Base-by-base conservation (phyloP, 2,113 vertebrate genomes). In the Catharus minimus region DNA sequence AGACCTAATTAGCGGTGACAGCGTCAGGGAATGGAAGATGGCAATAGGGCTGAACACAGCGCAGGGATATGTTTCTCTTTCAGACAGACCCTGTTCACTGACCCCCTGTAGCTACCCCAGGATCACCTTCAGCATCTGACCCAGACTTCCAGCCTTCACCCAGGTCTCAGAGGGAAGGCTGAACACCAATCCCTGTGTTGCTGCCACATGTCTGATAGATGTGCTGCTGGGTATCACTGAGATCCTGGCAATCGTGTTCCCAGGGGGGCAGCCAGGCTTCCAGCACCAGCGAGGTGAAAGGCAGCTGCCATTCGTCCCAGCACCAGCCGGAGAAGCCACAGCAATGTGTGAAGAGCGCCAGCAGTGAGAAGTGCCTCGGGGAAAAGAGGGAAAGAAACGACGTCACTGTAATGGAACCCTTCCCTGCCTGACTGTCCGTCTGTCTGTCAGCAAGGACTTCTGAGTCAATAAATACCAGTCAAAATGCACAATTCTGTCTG, bases 401-500 rank as follows among this genome's bases (percentile, higher is more conserved):
- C 92, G 52, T 93, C 93, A 95, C 94, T 91, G 79, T 90, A 97
- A 97, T 87, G 94, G 95, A 96, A 92, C 75, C 93, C 85, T 96
- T 96, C 94, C 94, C 94, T 95, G 93, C 92, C 92, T 93, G 95
- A 23, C 95, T 95, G 75, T 82, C 97, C 97, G 74, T 96, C 88
- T 95, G 95, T 98, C 97, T 98, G 97, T 98, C 97, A 97, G 94
- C 96, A 79, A 92, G 94, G 94, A 76, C 92, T 95, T 97, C 96
- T 97, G 96, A 95, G 87, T 98, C 98, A 98, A 98, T 97, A 98
- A 98, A 98, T 98, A 98, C 75, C 92, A 93, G 96, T 93, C 97
- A 96, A 79, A 97, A 97, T 3, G 94, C 95, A 91, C 92, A 95
- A 94, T 92, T 97, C 84, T 85, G 71, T 75, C 86, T 97, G 97